Base-by-base conservation (phyloP, 2,888 invertebrate genomes). In the Slavum lentiscoides region DNA sequence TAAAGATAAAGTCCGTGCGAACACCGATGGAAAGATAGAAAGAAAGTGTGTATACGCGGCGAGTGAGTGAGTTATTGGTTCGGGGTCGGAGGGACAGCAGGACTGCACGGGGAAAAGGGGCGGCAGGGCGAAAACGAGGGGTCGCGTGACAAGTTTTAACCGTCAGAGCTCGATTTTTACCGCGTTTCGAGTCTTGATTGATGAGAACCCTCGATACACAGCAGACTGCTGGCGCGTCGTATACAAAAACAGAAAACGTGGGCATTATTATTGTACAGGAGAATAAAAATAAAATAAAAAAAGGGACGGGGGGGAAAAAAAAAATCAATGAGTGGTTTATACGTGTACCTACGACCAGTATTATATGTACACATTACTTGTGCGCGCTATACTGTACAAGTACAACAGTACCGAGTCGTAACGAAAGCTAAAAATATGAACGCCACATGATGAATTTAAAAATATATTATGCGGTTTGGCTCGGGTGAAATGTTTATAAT, bases 381-480 rank as follows among this genome's bases (percentile, higher is more conserved):
- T 4, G 30, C 30, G 30, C 30, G 30, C 4, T 30, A 30, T 30
- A 30, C 30, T 2, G 30, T 30, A 30, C 30, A n/a, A n/a, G n/a
- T n/a, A n/a, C n/a, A n/a, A n/a, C n/a, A n/a, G n/a, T n/a, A 43
- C 39, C 8, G 21, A 72, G 58, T 64, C 23, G 80, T 55, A 30
- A 64, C 58, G n/a, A 80, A 70, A 64, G 62, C 80, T 80, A 80
- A 80, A 80, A 80, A 80, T 80, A 72, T 80, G 80, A 72, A 66
- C 70, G 55, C 72, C 80, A 80, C 64, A 80, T 80, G 72, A 80
- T 72, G 23, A 61, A 80, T 72, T 80, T 72, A 80, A 64, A 80
- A 80, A 72, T 72, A 72, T 72, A 72, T 49, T 19, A n/a, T 72
- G 13, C 58, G 61, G 61, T 69, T 69, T 62, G 61, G 77, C 77